A percentile compares a stretch with the other conserved stretches of the same genome.
phyloP scores from a whole-genome alignment of 2,888 invertebrate genomes.

The Archips xylosteana region DNA sequence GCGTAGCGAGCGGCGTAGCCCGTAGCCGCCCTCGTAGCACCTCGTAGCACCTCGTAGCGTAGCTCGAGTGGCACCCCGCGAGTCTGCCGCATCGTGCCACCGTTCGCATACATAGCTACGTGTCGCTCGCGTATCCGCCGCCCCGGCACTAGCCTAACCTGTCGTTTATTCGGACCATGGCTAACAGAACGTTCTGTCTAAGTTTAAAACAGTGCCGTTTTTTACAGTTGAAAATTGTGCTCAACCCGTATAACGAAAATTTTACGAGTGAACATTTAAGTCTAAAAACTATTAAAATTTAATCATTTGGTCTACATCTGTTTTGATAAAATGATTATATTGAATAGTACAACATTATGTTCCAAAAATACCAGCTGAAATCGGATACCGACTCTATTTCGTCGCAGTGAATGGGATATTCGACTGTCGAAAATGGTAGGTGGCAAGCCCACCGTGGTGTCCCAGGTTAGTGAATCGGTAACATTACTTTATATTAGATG shows the following conservation, averaged over 20 bases:
- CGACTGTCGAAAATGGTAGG: constrained; percentile 6
- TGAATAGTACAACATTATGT: not conserved
- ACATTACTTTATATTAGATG: not conserved
- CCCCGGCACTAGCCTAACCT: not conserved
- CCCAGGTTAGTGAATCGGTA: not conserved
- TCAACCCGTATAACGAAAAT: not conserved
- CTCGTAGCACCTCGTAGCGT: constrained; percentile 25
- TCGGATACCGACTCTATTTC: constrained; percentile 2
- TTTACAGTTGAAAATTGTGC: constrained; percentile 5
- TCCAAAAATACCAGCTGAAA: not conserved
- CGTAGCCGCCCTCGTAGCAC: constrained; percentile 49
- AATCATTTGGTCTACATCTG: not conserved
- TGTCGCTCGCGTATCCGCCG: not conserved
- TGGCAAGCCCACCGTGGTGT: constrained; percentile 7
- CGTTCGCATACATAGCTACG: constrained; percentile 15
- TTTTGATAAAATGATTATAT: constrained; percentile 7
- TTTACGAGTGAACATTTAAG: constrained; percentile 5
- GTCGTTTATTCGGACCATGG: constrained; percentile 1
- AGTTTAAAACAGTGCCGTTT: constrained; percentile 15
- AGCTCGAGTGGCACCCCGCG: constrained; percentile 10
- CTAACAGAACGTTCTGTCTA: constrained; percentile 2
- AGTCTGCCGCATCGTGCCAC: constrained; percentile 21
- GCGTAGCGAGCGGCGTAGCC: constrained; percentile 45
- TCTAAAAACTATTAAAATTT: not conserved
- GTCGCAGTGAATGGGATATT: not conserved